Base-by-base conservation (phyloP, 2,888 invertebrate genomes). In the Oxyteleia sp. region DNA sequence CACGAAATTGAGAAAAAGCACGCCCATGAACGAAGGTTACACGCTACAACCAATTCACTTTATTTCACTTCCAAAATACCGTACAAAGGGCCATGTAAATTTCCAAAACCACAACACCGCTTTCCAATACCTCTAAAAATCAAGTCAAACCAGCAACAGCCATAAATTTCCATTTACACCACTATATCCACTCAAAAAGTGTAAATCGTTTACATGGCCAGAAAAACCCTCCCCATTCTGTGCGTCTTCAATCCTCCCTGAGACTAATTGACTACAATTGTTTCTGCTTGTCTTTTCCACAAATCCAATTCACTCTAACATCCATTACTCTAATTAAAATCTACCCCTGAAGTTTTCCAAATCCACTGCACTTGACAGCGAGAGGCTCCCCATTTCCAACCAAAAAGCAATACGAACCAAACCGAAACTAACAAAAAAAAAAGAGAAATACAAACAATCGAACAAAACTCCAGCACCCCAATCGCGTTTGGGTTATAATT, bases 301-400 rank as follows among this genome's bases (percentile, higher is more conserved):
- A 47, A 16, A 32, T 16, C 38, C 35, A 35, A 45, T n/a, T 57
- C 47, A 16, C 59, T 41, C 20, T 8, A 47, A 59, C 53, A 11
- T 63, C 74, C 74, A 74, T 74, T 74, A 53, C 55, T 51, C 63
- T 55, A 61, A 74, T 74, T 74, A 74, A 74, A 74, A 63, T 29
- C 74, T 53, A 41, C 49, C 51, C 26, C 41, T 32, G 20, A 43
- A 23, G 61, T 71, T 71, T 59, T 59, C 49, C 16, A 59, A 71
- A 59, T 47, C 41, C 32, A 20, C 18, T 72, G 51, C 32, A 20
- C 51, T 61, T 53, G 57, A 69, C 69, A 57, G 13, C 47, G 45
- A 35, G 10, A 16, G 45, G 1, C 16, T 16, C 18, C n/a, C n/a
- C 13, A 15, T 13, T 41, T 7, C 8, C 53, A 26, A 15, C 29